Conservation (phyloP, 2,113 vertebrate species). For the Hoplias malabaricus region DNA sequence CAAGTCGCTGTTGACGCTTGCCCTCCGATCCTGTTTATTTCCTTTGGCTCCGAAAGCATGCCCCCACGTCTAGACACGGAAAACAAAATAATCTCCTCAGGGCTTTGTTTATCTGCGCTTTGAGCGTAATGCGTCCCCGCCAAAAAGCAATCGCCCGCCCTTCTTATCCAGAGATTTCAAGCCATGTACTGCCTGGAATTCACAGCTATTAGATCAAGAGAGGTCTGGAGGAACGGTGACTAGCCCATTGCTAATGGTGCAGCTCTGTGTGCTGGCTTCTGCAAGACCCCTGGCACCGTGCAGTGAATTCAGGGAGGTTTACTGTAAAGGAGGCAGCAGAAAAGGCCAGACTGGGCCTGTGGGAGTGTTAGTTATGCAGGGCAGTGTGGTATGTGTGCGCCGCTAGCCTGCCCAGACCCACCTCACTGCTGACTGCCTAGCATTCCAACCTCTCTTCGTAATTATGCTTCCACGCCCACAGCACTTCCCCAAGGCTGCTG, state of each 20-base stretch:
- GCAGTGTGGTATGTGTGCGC: slow-evolving; percentile 65
- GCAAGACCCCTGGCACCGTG: slow-evolving; percentile 40
- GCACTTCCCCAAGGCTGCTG: slow-evolving; percentile 20
- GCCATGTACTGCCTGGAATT: neutral
- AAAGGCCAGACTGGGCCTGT: slow-evolving; percentile 32
- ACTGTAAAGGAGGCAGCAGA: slow-evolving; percentile 40
- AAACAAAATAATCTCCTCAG: slow-evolving; percentile 42
- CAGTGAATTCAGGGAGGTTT: slow-evolving; percentile 10
- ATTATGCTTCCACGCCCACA: slow-evolving; percentile 66
- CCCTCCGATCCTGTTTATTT: slow-evolving; percentile 58
- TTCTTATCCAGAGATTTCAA: neutral
- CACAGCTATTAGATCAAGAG: neutral
- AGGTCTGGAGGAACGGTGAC: neutral
- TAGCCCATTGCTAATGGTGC: slow-evolving; percentile 2
- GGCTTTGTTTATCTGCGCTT: slow-evolving; percentile 1
- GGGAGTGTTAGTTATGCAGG: slow-evolving; percentile 67
- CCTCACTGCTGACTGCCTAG: slow-evolving; percentile 67
- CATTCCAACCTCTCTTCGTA: slow-evolving; percentile 69
- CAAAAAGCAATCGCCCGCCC: neutral
- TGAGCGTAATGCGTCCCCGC: neutral
- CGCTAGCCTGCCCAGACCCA: slow-evolving; percentile 60
- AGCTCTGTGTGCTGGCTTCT: slow-evolving; percentile 1
- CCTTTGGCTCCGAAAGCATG: slow-evolving; percentile 46
- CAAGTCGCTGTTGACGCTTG: slow-evolving; percentile 62
- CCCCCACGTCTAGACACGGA: slow-evolving; percentile 45